Percentiles rank a stretch among this genome's conserved stretches.
Evolutionary conservation across 2,888 invertebrate species (phyloP).

Genomic region (Yponomeuta cagnagella): DNA sequence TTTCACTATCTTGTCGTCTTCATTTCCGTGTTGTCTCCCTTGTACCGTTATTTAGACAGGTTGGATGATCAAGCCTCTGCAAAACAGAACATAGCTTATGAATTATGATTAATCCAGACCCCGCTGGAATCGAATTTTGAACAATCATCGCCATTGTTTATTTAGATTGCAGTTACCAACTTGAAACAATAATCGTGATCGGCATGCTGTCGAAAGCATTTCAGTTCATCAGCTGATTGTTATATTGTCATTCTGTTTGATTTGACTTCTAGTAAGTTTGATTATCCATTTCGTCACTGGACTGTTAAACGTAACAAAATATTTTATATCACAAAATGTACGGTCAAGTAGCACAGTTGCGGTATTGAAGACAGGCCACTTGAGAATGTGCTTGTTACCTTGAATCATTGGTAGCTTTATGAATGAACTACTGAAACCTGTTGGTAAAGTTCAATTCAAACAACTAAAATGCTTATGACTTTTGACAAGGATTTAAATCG

Average conservation of each 20-base stretch:
- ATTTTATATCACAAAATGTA: background rate
- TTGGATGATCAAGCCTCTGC: background rate
- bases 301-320: background rate
- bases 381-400: too few species aligned
- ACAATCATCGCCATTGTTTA: too few species aligned
- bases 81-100: background rate
- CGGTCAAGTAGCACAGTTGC: background rate
- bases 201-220: too few species aligned
- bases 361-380: background rate
- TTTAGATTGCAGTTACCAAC: too few species aligned
- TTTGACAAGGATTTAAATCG: too few species aligned
- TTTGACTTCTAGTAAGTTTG: background rate
- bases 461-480: too few species aligned
- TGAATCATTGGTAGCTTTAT: background rate
- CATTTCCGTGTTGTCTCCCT: background rate
- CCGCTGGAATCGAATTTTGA: too few species aligned
- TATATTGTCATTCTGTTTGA: background rate
- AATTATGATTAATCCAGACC: too few species aligned
- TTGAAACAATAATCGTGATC: too few species aligned
- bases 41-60: conserved; percentile 1
- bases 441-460: background rate
- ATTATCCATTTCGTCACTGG: too few species aligned
- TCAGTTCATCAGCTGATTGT: background rate
- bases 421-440: background rate
- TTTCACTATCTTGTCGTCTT: background rate